Evolutionary conservation across 1,140 invertebrate species (phyloP).

Genomic region (Octopus bimaculoides): DNA sequence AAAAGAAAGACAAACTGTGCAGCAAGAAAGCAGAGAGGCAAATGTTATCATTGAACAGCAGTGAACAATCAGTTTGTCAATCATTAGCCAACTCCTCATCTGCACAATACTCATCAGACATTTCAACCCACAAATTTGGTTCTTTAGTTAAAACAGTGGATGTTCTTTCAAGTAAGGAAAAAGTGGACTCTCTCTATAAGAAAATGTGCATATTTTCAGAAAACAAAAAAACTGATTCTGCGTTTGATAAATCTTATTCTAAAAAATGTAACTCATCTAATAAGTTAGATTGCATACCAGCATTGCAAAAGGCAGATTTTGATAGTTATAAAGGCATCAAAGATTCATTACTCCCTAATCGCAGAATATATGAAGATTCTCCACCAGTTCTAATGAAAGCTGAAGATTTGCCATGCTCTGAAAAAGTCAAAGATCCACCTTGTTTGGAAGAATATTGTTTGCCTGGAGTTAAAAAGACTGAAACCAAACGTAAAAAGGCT

Average conservation of each 20-base stretch:
- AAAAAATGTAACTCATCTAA: not conserved
- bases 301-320: conserved; percentile 3
- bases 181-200: not conserved
- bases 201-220: not conserved
- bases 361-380: conserved; percentile 2
- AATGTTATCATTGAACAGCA: no score
- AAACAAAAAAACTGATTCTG: not conserved
- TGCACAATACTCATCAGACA: not conserved
- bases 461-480: not conserved
- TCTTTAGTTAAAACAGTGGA: not conserved
- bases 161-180: not conserved
- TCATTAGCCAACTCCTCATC: not conserved
- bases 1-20: not conserved
- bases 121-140: not conserved
- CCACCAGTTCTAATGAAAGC: not conserved
- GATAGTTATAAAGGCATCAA: not conserved
- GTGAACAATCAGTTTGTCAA: no score
- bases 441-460: conserved; percentile 1
- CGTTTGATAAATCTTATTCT: not conserved
- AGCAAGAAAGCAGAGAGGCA: no score
- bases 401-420: conserved; percentile 2
- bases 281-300: not conserved
- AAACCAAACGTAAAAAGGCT: not conserved
- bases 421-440: conserved; percentile 5
- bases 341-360: not conserved